A percentile compares a stretch with the other conserved stretches of the same genome.
Conservation (phyloP, 2,113 vertebrate species). For the Platichthys flesus region DNA sequence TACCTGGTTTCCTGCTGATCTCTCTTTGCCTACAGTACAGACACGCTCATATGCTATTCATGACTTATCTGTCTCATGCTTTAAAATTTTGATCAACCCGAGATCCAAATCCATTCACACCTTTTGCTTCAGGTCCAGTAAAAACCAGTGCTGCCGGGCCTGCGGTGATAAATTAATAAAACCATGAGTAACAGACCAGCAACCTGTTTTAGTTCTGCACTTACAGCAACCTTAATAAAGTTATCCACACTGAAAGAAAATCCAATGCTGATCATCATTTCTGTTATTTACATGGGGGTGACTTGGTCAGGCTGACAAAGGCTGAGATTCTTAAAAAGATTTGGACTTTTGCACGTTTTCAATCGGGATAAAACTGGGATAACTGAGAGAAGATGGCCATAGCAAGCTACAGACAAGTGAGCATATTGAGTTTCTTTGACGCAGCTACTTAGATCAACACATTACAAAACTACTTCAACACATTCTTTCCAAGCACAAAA, state of each 20-base stretch:
- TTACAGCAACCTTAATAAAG: not conserved
- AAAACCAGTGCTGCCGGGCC: not conserved
- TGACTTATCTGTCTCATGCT: conserved; percentile 18
- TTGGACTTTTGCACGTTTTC: too few relatives aligned
- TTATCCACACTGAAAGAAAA: not conserved
- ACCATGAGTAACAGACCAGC: not conserved
- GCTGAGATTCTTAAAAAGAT: not conserved
- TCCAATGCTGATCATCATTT: not conserved
- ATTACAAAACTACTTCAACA: too few relatives aligned
- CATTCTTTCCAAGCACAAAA: too few relatives aligned
- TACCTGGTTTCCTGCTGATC: not conserved
- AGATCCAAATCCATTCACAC: conserved; percentile 14
- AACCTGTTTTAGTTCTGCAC: not conserved
- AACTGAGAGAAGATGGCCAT: too few relatives aligned
- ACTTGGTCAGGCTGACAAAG: not conserved
- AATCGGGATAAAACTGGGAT: too few relatives aligned
- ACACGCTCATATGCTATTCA: conserved; percentile 37
- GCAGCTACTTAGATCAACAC: too few relatives aligned
- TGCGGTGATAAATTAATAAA: not conserved
- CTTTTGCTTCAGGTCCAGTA: conserved; percentile 17
- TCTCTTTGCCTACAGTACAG: conserved; percentile 5
- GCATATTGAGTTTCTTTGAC: too few relatives aligned
- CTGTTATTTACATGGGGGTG: not conserved
- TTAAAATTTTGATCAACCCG: conserved; percentile 31
- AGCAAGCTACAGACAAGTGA: too few relatives aligned